Evolutionary conservation across 1,140 invertebrate genomes (phyloP), one percentile per base, ranked within the genome.

Genomic region (Ditylenchus dipsaci): DNA sequence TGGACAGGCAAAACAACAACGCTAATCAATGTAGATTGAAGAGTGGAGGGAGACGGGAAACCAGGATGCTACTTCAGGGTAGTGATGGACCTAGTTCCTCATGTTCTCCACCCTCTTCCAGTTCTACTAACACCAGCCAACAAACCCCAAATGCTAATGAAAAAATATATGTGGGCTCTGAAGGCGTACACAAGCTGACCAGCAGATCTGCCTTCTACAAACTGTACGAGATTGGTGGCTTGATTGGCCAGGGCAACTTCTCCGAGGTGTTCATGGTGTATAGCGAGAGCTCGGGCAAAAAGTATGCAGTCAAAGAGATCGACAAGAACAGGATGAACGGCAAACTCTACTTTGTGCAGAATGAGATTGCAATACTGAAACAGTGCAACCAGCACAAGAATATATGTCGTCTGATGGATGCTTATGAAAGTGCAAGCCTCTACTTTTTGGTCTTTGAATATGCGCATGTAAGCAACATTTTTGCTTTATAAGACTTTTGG

Each of bases 241-340:
- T 64, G 21, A 74, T 75, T 56, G 74, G 74, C 23, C 76, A 71
- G 57, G 74, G 74, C 17, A 75, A 75, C 59, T 75, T 75, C 57
- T 78, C 74, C 11, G 62, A 71, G 21, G 74, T 75, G 26, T 78
- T 69, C 63, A 57, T 75, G 21, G 68, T 79, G 3, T 68, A 75
- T 33, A 70, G 19, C 38, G 26, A 43, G 38, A 26, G 71, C 57
- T 59, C 56, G 13, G 61, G 45, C 63, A 53, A 63, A 33, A 74
- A 75, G 58, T 78, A 65, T 42, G 74, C 74, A 13, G 74, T 78
- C 27, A 75, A 75, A 43, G 74, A 76, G 65, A 76, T 76, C n/a
- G 76, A 79, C 61, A 76, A 76, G 56, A 53, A 60, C 21, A 64
- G 76, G 3, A 79, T 76, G 74, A 33, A 38, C 17, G 76, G 74